A percentile compares a stretch with the other conserved stretches of the same genome.
These are phyloP conservation scores for Leucophenga maculata DNA, from an alignment of 2,888 invertebrate species.

Conservation along the genomic window DNA sequence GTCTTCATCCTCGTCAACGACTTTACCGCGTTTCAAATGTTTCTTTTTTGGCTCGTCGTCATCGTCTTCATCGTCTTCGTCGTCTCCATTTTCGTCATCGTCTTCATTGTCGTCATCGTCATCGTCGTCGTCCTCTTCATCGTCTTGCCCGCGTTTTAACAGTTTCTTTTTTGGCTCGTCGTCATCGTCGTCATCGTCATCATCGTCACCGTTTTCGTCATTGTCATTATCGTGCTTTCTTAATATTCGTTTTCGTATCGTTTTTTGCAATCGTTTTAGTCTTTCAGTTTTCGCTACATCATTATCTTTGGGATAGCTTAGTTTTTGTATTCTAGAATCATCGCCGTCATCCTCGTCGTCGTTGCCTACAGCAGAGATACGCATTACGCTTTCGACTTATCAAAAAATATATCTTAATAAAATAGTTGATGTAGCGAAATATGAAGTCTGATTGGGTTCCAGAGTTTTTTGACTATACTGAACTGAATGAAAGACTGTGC, in stretches of 20 bases:
- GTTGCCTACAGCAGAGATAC: constrained; percentile 57
- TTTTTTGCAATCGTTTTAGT: constrained; percentile 69
- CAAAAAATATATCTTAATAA: constrained; percentile 16
- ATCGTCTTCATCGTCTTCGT: constrained; percentile 55
- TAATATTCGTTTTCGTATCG: constrained; percentile 66
- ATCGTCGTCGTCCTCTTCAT: constrained; percentile 60
- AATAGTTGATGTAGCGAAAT: constrained; percentile 42
- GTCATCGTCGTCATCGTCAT: constrained; percentile 52
- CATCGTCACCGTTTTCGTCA: constrained; percentile 69
- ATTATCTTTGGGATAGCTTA: constrained; percentile 60
- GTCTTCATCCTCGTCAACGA: constrained; percentile 69
- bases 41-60: too few relatives aligned
- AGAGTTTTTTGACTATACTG: constrained; percentile 16
- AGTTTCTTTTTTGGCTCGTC: constrained; percentile 39
- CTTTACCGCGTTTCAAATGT: too few relatives aligned
- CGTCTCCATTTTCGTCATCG: constrained; percentile 31
- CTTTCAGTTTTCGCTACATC: constrained; percentile 54
- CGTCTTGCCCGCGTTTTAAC: constrained; percentile 67
- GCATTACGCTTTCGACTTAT: constrained; percentile 55
- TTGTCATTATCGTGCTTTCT: constrained; percentile 72
- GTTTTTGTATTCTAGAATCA: constrained; percentile 56
- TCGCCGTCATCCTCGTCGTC: constrained; percentile 51
- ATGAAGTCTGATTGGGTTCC: constrained; percentile 38
- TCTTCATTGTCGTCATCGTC: constrained; percentile 39
- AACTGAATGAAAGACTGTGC: constrained; percentile 39